These are phyloP conservation scores for Laticauda laticaudata DNA, from an alignment of 2,113 vertebrate genomes.

Conservation along the genomic window DNA sequence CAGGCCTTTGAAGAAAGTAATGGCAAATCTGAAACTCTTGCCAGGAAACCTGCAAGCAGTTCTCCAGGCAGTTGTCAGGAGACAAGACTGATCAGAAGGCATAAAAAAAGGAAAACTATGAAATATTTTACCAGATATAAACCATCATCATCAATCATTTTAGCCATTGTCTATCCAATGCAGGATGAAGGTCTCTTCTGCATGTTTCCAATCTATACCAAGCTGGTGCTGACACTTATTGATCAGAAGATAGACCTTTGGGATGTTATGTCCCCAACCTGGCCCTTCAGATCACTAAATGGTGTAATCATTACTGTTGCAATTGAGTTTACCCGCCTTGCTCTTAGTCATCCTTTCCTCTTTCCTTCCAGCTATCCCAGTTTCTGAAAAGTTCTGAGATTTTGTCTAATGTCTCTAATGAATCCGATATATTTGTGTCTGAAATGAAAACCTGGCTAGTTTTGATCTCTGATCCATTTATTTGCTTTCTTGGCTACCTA, in stretches of 20 bases:
- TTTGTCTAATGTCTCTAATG: background rate
- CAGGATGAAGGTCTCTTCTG: background rate
- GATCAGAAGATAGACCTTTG: background rate
- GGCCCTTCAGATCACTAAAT: background rate
- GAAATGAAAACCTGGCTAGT: background rate
- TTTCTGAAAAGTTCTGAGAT: background rate
- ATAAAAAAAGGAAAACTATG: background rate
- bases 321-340: background rate
- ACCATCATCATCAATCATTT: background rate
- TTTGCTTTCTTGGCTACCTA: background rate
- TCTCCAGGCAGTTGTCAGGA: background rate
- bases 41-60: background rate
- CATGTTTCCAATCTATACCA: background rate
- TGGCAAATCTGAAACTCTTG: background rate
- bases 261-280: background rate
- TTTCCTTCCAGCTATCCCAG: background rate
- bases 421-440: background rate
- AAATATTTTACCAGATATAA: background rate
- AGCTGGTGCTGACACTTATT: background rate
- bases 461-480: background rate
- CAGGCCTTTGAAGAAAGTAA: background rate
- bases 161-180: background rate
- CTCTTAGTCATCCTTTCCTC: background rate
- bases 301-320: background rate
- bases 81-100: background rate